A percentile compares a stretch with the other conserved stretches of the same genome.
Conservation (phyloP, 2,888 invertebrate species). For the Carterocephalus palaemon region DNA sequence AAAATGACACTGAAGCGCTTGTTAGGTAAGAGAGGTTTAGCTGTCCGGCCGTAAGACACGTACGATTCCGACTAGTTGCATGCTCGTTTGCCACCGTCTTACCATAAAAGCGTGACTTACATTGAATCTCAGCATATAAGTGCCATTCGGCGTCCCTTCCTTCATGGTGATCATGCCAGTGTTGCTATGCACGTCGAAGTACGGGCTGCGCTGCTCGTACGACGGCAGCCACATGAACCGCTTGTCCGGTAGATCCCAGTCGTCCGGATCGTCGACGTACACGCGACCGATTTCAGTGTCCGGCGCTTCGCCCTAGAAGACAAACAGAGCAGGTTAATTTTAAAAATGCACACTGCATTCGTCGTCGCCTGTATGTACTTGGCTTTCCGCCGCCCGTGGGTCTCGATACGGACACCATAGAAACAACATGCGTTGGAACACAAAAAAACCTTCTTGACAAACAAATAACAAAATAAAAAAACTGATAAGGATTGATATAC, state of each 20-base stretch:
- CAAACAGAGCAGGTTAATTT: no score
- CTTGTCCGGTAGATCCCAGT: constrained; percentile 98
- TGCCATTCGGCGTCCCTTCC: constrained; percentile 85
- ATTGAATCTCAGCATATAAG: constrained; percentile 85
- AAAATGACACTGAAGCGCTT: no score
- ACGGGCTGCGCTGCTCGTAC: constrained; percentile 73
- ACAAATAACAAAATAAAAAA: no score
- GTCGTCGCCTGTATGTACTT: no score
- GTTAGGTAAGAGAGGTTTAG: no score
- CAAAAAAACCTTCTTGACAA: no score
- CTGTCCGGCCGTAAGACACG: no score
- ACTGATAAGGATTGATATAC: no score
- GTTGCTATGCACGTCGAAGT: constrained; percentile 85
- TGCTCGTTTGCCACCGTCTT: background rate
- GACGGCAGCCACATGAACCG: constrained; percentile 85
- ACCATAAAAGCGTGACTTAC: constrained; percentile 58
- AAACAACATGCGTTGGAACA: no score
- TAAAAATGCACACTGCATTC: no score
- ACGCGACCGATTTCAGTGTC: constrained; percentile 93
- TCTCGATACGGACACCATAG: no score
- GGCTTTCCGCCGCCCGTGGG: no score
- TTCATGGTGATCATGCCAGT: constrained; percentile 94
- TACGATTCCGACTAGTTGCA: background rate
- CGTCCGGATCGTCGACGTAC: constrained; percentile 96
- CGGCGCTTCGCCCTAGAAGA: constrained; percentile 83